Evolutionary conservation across 1,140 invertebrate genomes (phyloP).

Genomic region (Cydia splendana): DNA sequence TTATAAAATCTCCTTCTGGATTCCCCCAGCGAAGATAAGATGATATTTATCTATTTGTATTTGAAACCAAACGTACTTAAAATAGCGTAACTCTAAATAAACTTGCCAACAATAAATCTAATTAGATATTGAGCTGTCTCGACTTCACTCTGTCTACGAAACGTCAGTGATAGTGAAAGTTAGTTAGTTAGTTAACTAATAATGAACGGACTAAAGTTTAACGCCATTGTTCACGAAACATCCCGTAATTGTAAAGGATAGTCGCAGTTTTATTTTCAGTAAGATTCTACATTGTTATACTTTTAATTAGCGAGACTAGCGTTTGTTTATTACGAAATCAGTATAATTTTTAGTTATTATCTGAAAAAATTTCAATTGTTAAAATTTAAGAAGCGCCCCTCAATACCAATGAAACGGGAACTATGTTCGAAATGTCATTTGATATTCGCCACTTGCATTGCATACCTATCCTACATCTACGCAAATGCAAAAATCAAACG

Average conservation of each 20-base stretch:
- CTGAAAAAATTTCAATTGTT: neutral
- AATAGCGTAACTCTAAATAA: no score
- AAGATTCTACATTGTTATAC: neutral
- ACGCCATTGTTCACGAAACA: neutral
- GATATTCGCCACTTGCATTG: no score
- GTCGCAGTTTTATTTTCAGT: neutral
- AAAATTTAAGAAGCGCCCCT: neutral
- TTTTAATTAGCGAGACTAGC: neutral
- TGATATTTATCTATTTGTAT: no score
- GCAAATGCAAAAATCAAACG: no score
- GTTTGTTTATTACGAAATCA: neutral
- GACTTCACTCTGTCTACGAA: neutral
- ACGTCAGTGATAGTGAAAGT: neutral
- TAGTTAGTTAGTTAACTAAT: conserved; percentile 10
- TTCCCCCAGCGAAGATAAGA: neutral
- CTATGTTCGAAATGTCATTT: no score
- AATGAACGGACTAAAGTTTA: conserved; percentile 7
- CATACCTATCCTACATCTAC: no score
- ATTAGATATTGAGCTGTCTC: no score
- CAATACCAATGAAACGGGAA: no score
- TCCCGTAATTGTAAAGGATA: neutral
- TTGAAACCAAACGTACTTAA: no score
- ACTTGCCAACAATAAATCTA: no score
- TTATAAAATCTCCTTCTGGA: no score
- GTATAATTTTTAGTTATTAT: neutral